Evolutionary conservation across 2,113 vertebrate species (phyloP).

Genomic region (Rhineura floridana): DNA sequence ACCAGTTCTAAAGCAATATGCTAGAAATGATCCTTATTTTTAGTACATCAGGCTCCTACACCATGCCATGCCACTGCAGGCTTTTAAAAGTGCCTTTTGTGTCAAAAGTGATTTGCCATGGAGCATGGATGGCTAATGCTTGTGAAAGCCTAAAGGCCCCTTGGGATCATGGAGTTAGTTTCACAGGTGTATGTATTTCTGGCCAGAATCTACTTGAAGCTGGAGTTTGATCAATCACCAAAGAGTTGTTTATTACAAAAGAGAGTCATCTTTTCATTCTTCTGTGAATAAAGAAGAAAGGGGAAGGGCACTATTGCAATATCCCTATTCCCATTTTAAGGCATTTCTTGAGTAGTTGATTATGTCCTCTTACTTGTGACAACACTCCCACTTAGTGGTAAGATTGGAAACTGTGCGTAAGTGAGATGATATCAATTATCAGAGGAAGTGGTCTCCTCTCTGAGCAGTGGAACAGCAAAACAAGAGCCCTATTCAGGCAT

Average conservation of each 20-base stretch:
- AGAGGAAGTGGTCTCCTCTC: neutral
- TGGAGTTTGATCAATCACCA: neutral
- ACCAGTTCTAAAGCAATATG: neutral
- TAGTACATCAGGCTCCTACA: neutral
- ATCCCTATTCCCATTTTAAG: neutral
- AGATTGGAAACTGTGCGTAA: neutral
- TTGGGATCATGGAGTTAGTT: neutral
- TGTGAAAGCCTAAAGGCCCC: neutral
- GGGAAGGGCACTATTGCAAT: neutral
- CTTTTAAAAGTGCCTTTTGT: neutral
- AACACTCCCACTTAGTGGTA: slow-evolving; percentile 58
- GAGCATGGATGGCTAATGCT: neutral
- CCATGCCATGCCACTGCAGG: neutral
- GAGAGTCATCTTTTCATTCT: neutral
- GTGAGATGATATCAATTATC: rapidly evolving
- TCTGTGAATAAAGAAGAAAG: neutral
- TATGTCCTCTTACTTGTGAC: neutral
- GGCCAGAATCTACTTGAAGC: neutral
- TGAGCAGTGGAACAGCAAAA: neutral
- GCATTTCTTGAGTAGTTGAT: neutral
- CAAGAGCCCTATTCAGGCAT: neutral
- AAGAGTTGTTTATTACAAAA: neutral
- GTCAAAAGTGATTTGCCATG: neutral
- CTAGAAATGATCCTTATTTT: neutral
- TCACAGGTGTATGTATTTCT: neutral